Conservation (phyloP, 1,140 invertebrate genomes). For the Mamestra configurata region DNA sequence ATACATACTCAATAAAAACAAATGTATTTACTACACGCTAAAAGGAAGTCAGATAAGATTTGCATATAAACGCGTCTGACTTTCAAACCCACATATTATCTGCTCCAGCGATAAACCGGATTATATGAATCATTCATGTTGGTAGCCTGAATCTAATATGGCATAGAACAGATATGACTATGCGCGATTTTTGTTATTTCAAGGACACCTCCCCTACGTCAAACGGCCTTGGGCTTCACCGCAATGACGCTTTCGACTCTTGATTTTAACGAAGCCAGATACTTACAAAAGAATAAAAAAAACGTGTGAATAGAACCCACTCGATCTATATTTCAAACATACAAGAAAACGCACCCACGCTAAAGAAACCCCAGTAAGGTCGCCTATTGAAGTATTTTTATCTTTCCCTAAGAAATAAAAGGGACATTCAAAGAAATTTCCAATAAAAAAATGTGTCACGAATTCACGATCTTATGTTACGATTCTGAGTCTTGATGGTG, state of each 20-base stretch:
- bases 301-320: background rate
- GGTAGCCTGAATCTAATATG: background rate
- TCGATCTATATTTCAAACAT: background rate
- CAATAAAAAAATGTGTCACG: slow-evolving; percentile 3
- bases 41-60: slow-evolving; percentile 23
- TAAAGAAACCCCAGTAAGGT: background rate
- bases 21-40: background rate
- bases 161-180: background rate
- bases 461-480: background rate
- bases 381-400: background rate
- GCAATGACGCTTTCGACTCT: slow-evolving; percentile 8
- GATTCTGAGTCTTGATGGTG: background rate
- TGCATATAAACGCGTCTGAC: background rate
- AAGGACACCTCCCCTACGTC: slow-evolving; percentile 11
- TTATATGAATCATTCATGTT: slow-evolving; percentile 1
- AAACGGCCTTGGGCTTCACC: slow-evolving; percentile 2
- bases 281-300: background rate
- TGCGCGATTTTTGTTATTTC: background rate
- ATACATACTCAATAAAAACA: no score
- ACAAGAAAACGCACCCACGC: background rate
- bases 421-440: background rate
- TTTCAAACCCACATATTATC: background rate
- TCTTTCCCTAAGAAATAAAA: background rate
- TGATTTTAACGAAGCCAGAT: background rate
- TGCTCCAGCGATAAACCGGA: background rate